Percentiles rank a stretch among this genome's conserved stretches.
These are phyloP conservation scores for Drosophila setosimentum DNA, from an alignment of 2,888 invertebrate genomes.

Conservation along the genomic window DNA sequence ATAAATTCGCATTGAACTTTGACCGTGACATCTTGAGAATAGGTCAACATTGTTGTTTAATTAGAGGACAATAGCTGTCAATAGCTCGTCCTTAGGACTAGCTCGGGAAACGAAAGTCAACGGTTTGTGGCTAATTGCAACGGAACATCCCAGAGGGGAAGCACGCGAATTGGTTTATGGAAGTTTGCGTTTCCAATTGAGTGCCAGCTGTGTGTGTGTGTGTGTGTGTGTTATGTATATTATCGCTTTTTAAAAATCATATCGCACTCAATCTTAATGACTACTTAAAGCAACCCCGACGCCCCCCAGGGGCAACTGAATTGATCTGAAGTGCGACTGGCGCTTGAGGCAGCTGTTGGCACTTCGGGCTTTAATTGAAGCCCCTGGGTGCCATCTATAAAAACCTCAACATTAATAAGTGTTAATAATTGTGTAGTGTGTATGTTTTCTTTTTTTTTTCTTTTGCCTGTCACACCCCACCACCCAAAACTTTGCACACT, in stretches of 20 bases:
- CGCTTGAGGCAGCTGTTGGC: constrained; percentile 62
- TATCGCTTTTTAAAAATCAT: constrained; percentile 62
- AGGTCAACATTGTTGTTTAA: constrained; percentile 79
- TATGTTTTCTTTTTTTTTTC: constrained; percentile 22
- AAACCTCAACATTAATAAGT: constrained; percentile 82
- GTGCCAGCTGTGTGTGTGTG: constrained; percentile 66
- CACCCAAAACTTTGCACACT: constrained; percentile 19
- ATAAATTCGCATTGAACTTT: constrained; percentile 56
- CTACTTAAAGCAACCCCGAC: constrained; percentile 72
- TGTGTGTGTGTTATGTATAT: not conserved
- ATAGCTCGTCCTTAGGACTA: constrained; percentile 49
- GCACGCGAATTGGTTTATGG: constrained; percentile 23
- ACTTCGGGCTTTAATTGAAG: constrained; percentile 69
- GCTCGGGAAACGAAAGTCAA: constrained; percentile 44
- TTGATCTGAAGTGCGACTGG: constrained; percentile 47
- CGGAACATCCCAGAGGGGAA: constrained; percentile 11
- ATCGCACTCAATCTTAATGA: constrained; percentile 74
- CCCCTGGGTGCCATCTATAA: constrained; percentile 75
- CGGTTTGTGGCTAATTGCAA: constrained; percentile 55
- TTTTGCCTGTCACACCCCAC: constrained; percentile 51
- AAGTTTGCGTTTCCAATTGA: constrained; percentile 31
- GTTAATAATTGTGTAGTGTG: constrained; percentile 75
- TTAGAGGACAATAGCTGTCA: constrained; percentile 77
- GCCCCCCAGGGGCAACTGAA: constrained; percentile 22
- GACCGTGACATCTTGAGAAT: constrained; percentile 65